phyloP scores from a whole-genome alignment of 2,113 vertebrate genomes.

The Cephalopterus ornatus region DNA sequence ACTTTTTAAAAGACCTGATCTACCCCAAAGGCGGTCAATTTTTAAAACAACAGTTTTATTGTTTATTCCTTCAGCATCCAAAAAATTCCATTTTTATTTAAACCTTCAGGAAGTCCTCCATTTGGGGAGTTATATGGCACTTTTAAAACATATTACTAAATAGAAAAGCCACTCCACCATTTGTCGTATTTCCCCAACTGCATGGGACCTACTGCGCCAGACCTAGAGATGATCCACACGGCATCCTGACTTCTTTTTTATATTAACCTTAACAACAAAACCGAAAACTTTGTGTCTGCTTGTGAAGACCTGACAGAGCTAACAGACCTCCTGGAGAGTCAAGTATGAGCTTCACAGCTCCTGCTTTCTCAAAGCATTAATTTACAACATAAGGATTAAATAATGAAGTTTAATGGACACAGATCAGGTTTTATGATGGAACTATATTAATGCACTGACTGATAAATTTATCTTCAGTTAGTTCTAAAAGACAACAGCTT shows the following conservation, averaged over 20 bases:
- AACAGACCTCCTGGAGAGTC: background rate
- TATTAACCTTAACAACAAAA: background rate
- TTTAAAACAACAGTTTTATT: background rate
- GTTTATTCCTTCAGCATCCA: background rate
- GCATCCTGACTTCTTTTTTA: background rate
- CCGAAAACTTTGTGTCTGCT: background rate
- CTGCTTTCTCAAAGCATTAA: background rate
- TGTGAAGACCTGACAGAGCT: background rate
- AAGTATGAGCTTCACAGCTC: background rate
- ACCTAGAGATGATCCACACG: background rate
- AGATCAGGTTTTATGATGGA: background rate
- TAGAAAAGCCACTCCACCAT: background rate
- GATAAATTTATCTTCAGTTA: background rate
- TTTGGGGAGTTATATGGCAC: background rate
- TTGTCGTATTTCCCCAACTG: background rate
- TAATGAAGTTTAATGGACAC: background rate
- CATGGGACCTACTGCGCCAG: background rate
- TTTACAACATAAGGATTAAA: background rate
- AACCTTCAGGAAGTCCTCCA: background rate
- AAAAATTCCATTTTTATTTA: fast-evolving
- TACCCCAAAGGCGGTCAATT: background rate
- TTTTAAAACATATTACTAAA: background rate
- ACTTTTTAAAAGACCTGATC: background rate
- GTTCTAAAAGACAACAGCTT: background rate
- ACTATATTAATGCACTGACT: background rate